phyloP scores from a whole-genome alignment of 2,797 vertebrate species.

The Cephalopachus bancanus region DNA sequence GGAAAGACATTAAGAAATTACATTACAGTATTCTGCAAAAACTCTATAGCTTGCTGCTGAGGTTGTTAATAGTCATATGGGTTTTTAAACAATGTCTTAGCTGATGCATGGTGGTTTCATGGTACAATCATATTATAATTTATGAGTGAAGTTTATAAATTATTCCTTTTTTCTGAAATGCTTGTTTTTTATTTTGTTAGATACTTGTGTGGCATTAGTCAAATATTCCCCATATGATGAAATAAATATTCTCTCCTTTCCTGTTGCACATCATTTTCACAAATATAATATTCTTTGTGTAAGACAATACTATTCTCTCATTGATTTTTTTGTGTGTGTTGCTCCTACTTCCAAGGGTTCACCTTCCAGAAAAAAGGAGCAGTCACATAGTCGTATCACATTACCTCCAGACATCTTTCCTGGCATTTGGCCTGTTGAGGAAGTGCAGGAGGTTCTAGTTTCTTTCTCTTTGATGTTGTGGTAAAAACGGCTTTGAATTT shows the following conservation, averaged over 20 bases:
- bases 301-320: background rate
- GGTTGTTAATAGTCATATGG: background rate
- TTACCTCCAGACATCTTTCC: background rate
- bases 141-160: background rate
- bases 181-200: background rate
- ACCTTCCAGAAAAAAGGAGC: background rate
- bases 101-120: background rate
- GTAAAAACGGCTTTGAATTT: background rate
- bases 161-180: background rate
- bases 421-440: background rate
- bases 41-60: background rate
- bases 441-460: background rate
- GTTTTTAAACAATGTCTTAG: background rate
- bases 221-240: background rate
- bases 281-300: background rate
- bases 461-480: background rate
- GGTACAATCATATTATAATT: background rate
- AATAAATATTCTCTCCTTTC: background rate
- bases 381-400: background rate
- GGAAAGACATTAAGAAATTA: background rate
- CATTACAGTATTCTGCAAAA: background rate
- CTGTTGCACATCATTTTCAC: background rate
- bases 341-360: background rate
- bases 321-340: background rate
- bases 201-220: background rate